These are phyloP conservation scores for Tinamus major DNA, from an alignment of 2,797 vertebrate species.

Conservation along the genomic window DNA sequence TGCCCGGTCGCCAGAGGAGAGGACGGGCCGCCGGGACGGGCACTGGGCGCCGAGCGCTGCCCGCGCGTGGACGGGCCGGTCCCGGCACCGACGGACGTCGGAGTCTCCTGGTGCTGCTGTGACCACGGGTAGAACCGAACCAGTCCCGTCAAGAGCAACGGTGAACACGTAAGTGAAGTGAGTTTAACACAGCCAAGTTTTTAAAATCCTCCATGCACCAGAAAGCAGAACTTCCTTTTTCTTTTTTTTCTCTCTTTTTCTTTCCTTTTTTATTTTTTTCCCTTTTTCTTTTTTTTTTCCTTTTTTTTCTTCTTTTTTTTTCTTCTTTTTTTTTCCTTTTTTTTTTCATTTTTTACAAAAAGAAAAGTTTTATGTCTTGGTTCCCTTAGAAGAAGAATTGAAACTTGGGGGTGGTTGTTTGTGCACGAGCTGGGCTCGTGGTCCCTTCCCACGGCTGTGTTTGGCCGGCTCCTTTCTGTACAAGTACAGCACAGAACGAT, in stretches of 20 bases:
- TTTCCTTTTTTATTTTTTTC: too few relatives aligned
- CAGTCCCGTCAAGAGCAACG: accelerated
- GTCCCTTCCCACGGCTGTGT: accelerated
- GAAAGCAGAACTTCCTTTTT: conserved; percentile 26
- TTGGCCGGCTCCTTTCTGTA: accelerated
- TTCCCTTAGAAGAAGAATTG: conserved; percentile 20
- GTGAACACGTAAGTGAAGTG: not conserved
- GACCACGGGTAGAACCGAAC: not conserved
- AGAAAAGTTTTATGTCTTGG: not conserved
- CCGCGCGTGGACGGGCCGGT: not conserved
- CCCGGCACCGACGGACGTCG: not conserved
- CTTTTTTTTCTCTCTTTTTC: too few relatives aligned
- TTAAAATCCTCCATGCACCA: not conserved
- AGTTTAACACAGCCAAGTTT: not conserved
- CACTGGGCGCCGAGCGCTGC: not conserved
- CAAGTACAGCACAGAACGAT: not conserved
- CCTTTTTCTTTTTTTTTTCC: too few relatives aligned
- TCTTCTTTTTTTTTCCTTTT: too few relatives aligned
- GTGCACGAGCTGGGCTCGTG: not conserved
- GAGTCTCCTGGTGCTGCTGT: conserved; percentile 9
- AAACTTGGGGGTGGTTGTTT: not conserved
- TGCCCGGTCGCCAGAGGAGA: not conserved
- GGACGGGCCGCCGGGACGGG: not conserved
- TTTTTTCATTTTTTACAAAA: not conserved
- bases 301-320: not conserved